Percentiles rank a stretch among this genome's conserved stretches.
Evolutionary conservation across 2,888 invertebrate species (phyloP).

Genomic region (Petrophora chlorosata): DNA sequence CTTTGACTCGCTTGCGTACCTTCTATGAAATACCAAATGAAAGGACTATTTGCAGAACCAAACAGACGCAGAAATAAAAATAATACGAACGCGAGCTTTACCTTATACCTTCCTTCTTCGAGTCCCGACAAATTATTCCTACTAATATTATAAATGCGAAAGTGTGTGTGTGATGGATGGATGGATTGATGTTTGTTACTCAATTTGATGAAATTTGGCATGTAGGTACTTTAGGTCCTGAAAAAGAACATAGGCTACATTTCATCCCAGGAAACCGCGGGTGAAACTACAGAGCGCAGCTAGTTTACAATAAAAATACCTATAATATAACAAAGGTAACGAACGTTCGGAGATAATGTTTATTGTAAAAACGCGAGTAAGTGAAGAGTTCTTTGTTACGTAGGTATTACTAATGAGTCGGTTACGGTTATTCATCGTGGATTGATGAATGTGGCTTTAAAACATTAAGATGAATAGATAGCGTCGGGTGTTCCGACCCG

Average conservation of each 20-base stretch:
- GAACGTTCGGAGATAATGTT: slow-evolving; percentile 10
- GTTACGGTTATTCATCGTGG: slow-evolving; percentile 37
- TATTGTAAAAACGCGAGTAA: slow-evolving; percentile 10
- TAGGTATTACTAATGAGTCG: slow-evolving; percentile 40
- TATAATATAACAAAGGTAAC: slow-evolving; percentile 9
- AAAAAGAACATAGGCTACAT: no score
- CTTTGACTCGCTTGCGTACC: slow-evolving; percentile 44
- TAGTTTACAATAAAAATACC: no score
- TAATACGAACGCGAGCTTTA: slow-evolving; percentile 21
- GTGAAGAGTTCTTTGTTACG: slow-evolving; percentile 20
- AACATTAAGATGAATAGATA: slow-evolving; percentile 55
- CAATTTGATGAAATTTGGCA: no score
- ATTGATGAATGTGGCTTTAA: slow-evolving; percentile 55
- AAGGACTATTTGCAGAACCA: slow-evolving; percentile 30
- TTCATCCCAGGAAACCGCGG: no score
- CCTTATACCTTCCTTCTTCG: slow-evolving; percentile 7
- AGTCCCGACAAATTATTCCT: slow-evolving; percentile 15
- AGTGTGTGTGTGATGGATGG: no score
- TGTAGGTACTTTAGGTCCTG: no score
- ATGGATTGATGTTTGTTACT: no score
- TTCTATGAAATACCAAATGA: slow-evolving; percentile 41
- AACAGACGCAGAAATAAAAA: slow-evolving; percentile 29
- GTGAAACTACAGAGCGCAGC: no score
- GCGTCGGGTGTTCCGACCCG: slow-evolving; percentile 34
- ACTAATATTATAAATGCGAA: no score